Conservation (phyloP, 2,797 vertebrate genomes). For the Sarcoramphus papa region DNA sequence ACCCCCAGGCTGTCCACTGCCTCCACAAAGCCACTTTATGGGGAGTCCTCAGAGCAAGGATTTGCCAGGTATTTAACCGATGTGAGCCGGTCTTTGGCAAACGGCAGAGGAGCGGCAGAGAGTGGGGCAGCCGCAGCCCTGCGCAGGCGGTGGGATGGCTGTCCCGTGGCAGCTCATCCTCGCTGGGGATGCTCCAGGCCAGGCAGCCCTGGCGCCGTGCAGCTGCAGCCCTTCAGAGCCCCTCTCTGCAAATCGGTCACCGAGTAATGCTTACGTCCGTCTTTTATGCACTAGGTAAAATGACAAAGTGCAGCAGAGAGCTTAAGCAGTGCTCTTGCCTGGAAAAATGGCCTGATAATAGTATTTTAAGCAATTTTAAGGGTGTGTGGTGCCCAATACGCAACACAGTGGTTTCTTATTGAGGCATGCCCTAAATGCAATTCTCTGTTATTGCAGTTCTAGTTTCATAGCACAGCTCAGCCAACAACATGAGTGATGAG, state of each 20-base stretch:
- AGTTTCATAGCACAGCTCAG: constrained; percentile 3
- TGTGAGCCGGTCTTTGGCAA: not conserved
- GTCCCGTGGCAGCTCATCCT: fast-evolving
- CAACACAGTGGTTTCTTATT: not conserved
- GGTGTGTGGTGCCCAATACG: not conserved
- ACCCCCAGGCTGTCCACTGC: not conserved
- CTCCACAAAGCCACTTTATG: not conserved
- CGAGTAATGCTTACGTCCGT: fast-evolving
- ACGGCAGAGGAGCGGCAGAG: not conserved
- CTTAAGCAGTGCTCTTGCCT: not conserved
- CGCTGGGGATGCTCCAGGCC: not conserved
- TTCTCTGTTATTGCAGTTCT: constrained; percentile 11
- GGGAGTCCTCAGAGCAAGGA: not conserved
- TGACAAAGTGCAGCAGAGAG: not conserved
- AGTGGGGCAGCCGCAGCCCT: not conserved
- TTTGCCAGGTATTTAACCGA: not conserved
- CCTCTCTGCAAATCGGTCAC: not conserved
- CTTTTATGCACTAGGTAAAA: not conserved
- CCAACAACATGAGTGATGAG: constrained; percentile 7
- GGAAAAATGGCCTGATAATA: not conserved
- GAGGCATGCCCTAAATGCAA: not conserved
- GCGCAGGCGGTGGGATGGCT: not conserved
- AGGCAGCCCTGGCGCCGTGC: fast-evolving
- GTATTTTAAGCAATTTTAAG: not conserved
- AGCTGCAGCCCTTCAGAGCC: not conserved